Conservation (phyloP, 1,140 invertebrate genomes). For the Drosophila lacertosa region DNA sequence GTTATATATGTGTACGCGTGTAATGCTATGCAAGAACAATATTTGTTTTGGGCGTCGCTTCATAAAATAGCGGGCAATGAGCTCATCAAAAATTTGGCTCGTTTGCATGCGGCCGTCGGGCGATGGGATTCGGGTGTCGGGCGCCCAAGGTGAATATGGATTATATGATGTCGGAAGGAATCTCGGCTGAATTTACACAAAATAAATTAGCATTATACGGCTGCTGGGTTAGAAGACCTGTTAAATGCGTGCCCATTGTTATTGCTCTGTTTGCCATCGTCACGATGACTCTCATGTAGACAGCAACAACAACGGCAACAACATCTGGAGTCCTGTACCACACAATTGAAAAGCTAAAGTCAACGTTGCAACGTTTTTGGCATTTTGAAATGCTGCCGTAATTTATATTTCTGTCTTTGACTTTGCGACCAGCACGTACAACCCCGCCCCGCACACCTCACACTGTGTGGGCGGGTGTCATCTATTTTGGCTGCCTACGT, state of each 20-base stretch:
- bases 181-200: conserved; percentile 67
- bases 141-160: conserved; percentile 36
- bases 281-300: conserved; percentile 13
- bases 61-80: conserved; percentile 63
- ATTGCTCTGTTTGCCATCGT: conserved; percentile 12
- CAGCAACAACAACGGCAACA: conserved; percentile 1
- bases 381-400: conserved; percentile 37
- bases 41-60: conserved; percentile 57
- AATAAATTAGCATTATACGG: conserved; percentile 74
- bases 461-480: conserved; percentile 26
- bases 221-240: conserved; percentile 22
- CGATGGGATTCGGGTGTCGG: too few relatives aligned
- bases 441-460: background rate
- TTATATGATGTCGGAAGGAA: conserved; percentile 66
- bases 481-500: conserved; percentile 58
- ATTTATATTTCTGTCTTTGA: conserved; percentile 52
- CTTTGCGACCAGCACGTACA: conserved; percentile 11
- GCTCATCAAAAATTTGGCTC: conserved; percentile 69
- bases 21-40: conserved; percentile 67
- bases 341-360: conserved; percentile 30
- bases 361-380: conserved; percentile 27
- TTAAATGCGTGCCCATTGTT: conserved; percentile 22
- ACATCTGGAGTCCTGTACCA: background rate
- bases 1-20: conserved; percentile 35
- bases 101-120: conserved; percentile 33